Evolutionary conservation across 1,140 invertebrate genomes (phyloP).

Genomic region (Pseudomyrmex flavicornis): DNA sequence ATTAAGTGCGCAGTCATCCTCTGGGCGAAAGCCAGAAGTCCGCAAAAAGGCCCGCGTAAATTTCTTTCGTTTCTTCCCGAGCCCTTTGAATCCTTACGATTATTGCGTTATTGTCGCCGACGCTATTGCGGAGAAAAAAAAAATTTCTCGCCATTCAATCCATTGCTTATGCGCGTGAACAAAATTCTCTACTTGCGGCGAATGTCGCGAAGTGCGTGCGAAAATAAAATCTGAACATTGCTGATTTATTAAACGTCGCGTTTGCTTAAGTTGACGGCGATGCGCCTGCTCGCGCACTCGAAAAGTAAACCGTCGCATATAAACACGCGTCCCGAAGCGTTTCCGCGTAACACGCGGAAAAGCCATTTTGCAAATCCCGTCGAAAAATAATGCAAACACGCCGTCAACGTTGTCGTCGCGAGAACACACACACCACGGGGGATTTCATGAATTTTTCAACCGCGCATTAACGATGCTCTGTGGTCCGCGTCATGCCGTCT

Average conservation of each 20-base stretch:
- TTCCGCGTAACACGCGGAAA: slow-evolving; percentile 20
- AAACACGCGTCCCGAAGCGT: slow-evolving; percentile 6
- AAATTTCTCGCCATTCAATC: too few species aligned
- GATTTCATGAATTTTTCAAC: slow-evolving; percentile 54
- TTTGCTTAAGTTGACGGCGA: neutral
- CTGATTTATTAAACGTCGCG: neutral
- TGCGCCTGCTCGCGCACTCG: neutral
- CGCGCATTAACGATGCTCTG: slow-evolving; percentile 48
- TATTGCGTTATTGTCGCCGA: slow-evolving; percentile 42
- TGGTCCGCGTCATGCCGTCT: slow-evolving; percentile 27
- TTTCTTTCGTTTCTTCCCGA: slow-evolving; percentile 53
- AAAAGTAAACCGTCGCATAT: slow-evolving; percentile 1
- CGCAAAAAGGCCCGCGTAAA: slow-evolving; percentile 34
- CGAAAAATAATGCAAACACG: slow-evolving; percentile 18
- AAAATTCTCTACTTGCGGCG: neutral
- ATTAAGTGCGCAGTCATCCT: slow-evolving; percentile 70
- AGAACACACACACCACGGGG: neutral
- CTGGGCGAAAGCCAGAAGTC: slow-evolving; percentile 8
- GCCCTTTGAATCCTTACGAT: slow-evolving; percentile 39
- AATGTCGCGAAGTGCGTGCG: neutral
- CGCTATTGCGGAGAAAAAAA: slow-evolving; percentile 21
- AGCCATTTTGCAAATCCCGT: slow-evolving; percentile 38
- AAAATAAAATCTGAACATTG: neutral
- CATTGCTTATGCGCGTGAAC: neutral
- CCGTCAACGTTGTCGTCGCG: slow-evolving; percentile 27